Base-by-base conservation (phyloP, 1,140 invertebrate species). In the Macrosteles quadrilineatus region DNA sequence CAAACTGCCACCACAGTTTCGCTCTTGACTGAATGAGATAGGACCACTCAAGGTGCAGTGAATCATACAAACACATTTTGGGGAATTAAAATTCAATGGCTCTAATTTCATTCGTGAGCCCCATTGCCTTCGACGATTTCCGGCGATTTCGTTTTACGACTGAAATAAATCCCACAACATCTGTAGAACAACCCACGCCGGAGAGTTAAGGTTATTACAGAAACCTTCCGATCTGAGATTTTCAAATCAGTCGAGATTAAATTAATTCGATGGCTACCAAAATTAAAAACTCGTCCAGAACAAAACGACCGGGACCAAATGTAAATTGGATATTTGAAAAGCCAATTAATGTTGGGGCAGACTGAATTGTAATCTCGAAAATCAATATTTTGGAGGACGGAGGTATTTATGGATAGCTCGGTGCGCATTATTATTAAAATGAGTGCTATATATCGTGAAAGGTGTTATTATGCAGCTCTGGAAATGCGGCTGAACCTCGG, bases 371-470 rank as follows among this genome's bases (percentile, higher is more conserved):
- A 59, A 59, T 59, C 55, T 27, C 14, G 6, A 27, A 59, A 59
- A 59, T 59, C 55, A 59, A 59, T 59, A 59, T 59, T 59, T 59
- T n/a, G 55, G 55, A 14, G 25, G 55, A 27, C 55, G 25, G 55
- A 27, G 55, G 23, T 59, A 59, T 59, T 59, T 59, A 59, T 59
- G 55, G 55, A 59, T 30, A 30, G 21, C 27, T 59, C 55, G 55
- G 55, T 59, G 23, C 55, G 55, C 55, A 59, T 59, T 59, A 59
- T 59, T 59, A 59, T 59, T 59, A 27, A 59, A 30, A 59, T 59
- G 21, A 59, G 55, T 9, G 55, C 55, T 23, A 59, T 59, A 25
- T 59, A 59, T 59, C 55, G 55, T 59, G 55, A 3, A 2, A 29
- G 55, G 6, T 59, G 27, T 59, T 27, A 59, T 59, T 59, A 59